These are phyloP conservation scores for Tubiluchus corallicola DNA, from an alignment of 2,888 invertebrate genomes.

Conservation along the genomic window DNA sequence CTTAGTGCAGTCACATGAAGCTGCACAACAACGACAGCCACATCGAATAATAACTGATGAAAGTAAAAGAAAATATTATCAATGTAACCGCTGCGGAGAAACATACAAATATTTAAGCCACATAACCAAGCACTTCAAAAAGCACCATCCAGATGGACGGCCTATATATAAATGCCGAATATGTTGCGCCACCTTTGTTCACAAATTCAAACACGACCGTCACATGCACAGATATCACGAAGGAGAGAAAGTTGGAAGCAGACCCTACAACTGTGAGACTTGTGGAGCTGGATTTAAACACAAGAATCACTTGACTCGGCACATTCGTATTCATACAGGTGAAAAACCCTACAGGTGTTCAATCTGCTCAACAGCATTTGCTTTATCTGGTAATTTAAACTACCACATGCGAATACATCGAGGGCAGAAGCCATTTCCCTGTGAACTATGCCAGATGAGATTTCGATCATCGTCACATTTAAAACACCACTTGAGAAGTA, in stretches of 20 bases:
- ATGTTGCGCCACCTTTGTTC: background rate
- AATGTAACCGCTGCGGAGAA: background rate
- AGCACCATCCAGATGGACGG: too few relatives aligned
- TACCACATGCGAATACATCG: background rate
- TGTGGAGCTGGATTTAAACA: background rate
- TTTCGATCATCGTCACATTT: background rate
- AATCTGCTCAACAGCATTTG: background rate
- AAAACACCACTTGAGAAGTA: background rate
- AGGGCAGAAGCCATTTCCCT: background rate
- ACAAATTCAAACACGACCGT: background rate
- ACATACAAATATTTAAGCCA: background rate
- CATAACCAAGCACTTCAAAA: background rate
- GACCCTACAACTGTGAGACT: background rate
- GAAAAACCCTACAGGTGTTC: background rate
- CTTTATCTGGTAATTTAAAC: background rate
- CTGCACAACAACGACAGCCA: too few relatives aligned
- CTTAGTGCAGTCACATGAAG: too few relatives aligned
- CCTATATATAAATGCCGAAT: background rate
- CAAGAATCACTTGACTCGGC: background rate
- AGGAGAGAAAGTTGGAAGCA: background rate
- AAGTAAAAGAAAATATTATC: too few relatives aligned
- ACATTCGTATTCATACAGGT: background rate
- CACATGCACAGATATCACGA: background rate
- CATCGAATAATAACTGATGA: too few relatives aligned
- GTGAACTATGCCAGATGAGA: background rate